Conservation (phyloP, 2,797 vertebrate genomes). For the Gymnoscopelus microlampas region DNA sequence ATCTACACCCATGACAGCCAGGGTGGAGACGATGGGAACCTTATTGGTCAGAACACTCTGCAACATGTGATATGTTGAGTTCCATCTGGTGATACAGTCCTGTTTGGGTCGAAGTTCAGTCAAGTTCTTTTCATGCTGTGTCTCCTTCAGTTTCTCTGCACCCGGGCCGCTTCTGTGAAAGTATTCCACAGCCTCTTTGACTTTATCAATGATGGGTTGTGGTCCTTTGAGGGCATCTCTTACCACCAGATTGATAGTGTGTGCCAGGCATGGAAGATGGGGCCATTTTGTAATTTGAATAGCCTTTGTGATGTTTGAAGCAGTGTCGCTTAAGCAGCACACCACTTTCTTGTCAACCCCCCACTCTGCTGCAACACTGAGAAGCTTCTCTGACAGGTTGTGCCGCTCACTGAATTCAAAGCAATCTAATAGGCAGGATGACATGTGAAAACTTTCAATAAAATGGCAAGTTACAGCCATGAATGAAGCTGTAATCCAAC, state of each 20-base stretch:
- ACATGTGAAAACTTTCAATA: conserved; percentile 13
- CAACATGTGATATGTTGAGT: too few relatives aligned
- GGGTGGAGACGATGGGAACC: too few relatives aligned
- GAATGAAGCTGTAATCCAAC: conserved; percentile 20
- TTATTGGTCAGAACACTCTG: too few relatives aligned
- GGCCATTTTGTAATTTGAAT: neutral
- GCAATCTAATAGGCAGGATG: conserved; percentile 22
- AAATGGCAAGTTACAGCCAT: conserved; percentile 27
- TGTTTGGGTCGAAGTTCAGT: too few relatives aligned
- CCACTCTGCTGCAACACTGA: conserved; percentile 22
- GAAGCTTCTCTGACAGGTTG: conserved; percentile 19
- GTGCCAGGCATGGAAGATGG: conserved; percentile 5
- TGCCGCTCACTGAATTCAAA: conserved; percentile 31
- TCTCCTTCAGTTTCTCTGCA: too few relatives aligned
- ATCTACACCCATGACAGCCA: too few relatives aligned
- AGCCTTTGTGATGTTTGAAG: neutral
- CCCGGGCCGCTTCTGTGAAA: too few relatives aligned
- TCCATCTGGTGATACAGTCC: too few relatives aligned
- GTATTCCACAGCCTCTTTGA: neutral
- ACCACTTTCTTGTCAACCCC: conserved; percentile 23
- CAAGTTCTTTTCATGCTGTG: too few relatives aligned
- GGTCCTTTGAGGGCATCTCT: conserved; percentile 3
- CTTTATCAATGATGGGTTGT: neutral
- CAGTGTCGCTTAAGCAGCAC: neutral
- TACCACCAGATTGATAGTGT: neutral